Conservation (phyloP, 2,888 invertebrate species). For the Ashinkailepas kermadecensis region DNA sequence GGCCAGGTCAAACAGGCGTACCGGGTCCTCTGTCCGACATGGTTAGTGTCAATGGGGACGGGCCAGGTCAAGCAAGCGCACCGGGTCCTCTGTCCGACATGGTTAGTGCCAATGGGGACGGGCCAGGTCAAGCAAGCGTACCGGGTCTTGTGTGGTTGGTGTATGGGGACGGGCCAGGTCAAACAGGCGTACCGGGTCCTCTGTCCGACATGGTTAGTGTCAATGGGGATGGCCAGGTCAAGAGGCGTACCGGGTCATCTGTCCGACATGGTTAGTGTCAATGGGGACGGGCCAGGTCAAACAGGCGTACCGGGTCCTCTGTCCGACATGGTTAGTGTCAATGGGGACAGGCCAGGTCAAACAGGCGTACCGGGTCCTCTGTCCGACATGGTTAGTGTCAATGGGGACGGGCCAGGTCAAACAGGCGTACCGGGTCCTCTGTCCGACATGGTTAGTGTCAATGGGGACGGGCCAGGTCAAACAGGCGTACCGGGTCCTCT, state of each 20-base stretch:
- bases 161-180: too few species aligned
- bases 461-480: too few species aligned
- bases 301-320: slow-evolving; percentile 81
- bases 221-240: too few species aligned
- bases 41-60: too few species aligned
- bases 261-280: too few species aligned
- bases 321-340: slow-evolving; percentile 28
- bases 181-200: too few species aligned
- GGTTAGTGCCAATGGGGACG: too few species aligned
- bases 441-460: too few species aligned
- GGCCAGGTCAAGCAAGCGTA: too few species aligned
- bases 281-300: too few species aligned
- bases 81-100: slow-evolving; percentile 87
- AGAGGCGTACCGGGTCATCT: slow-evolving; percentile 81
- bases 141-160: too few species aligned
- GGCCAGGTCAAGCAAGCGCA: slow-evolving; percentile 74
- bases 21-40: slow-evolving; percentile 87
- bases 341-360: slow-evolving; percentile 50
- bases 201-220: too few species aligned
- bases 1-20: slow-evolving; percentile 64
- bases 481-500: slow-evolving; percentile 81
- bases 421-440: slow-evolving; percentile 81
- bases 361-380: slow-evolving; percentile 81
- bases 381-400: slow-evolving; percentile 28
- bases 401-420: slow-evolving; percentile 50